These are phyloP conservation scores for Nomada fucata DNA, from an alignment of 2,888 invertebrate species.

Conservation along the genomic window DNA sequence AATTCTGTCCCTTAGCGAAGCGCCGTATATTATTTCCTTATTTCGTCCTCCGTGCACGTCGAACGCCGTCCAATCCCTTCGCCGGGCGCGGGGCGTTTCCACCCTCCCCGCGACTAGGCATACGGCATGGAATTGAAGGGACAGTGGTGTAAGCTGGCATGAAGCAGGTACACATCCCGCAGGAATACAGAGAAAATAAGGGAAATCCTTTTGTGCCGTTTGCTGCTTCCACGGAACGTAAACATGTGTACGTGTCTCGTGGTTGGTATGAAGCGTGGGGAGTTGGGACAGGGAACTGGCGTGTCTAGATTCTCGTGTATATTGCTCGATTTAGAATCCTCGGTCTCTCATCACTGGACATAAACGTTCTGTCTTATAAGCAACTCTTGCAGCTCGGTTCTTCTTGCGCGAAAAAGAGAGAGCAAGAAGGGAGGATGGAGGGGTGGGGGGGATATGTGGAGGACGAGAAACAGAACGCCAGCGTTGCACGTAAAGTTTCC, in stretches of 20 bases:
- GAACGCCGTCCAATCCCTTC: conserved; percentile 66
- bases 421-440: background rate
- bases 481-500: background rate
- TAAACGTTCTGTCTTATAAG: background rate
- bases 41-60: conserved; percentile 79
- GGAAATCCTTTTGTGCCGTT: conserved; percentile 57
- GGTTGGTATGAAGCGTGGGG: conserved; percentile 15
- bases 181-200: conserved; percentile 51
- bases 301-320: conserved; percentile 30
- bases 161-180: conserved; percentile 37
- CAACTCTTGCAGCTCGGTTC: background rate
- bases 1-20: conserved; percentile 46
- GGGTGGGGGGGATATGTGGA: background rate
- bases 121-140: conserved; percentile 40
- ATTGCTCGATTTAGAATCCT: conserved; percentile 35
- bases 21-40: conserved; percentile 72
- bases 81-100: conserved; percentile 30
- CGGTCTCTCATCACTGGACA: conserved; percentile 2
- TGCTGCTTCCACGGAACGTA: conserved; percentile 32
- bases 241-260: conserved; percentile 21
- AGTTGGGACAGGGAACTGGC: background rate
- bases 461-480: background rate
- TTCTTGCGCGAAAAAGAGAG: background rate
- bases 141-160: conserved; percentile 43
- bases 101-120: conserved; percentile 37